Base-by-base conservation (phyloP, 1,140 invertebrate species). In the Charaxes varanes region DNA sequence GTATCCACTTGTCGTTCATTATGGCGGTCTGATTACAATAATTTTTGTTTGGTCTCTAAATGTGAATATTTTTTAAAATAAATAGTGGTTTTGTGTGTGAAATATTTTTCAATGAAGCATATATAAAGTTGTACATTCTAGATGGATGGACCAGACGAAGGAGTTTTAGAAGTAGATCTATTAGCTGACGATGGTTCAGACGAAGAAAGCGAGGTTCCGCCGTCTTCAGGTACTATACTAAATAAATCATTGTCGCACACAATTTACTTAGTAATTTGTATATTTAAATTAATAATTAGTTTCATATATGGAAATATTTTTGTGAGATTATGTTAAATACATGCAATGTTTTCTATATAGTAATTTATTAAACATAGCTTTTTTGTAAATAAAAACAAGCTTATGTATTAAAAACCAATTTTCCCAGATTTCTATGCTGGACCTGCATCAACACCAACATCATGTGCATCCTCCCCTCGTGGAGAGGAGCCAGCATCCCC, bases 391-490 rank as follows among this genome's bases (percentile, higher is more conserved):
- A n/a, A n/a, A n/a, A n/a, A n/a, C n/a, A n/a, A n/a, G n/a, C n/a
- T n/a, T n/a, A n/a, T n/a, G n/a, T n/a, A 23, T 35, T 35, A 35
- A 12, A 12, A 28, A 16, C 23, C 6, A 34, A 23, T 13, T 41
- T 32, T 53, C 24, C 53, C 41, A 78, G 73, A 82, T 24, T 82
- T 82, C 52, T 83, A 80, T 54, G 40, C 74, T 53, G 86, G 86
- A 4, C 82, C 86, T 16, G 86, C 85, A 8, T 88, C 87, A 12
- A 85, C 86, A 31, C 84, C 87, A 21, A 88, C 86, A 33, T 88
- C 86, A 32, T 85, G 80, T 36, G 82, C 86, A 4, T 87, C 86
- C 22, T 88, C 86, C 3, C 81, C 80, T 3, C 82, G 86, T 10
- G 86, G 74, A 17, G 86, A 87, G 37, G 85, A 87, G 41, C 76